phyloP scores from a whole-genome alignment of 1,140 invertebrate species.

The Spodoptera litura region DNA sequence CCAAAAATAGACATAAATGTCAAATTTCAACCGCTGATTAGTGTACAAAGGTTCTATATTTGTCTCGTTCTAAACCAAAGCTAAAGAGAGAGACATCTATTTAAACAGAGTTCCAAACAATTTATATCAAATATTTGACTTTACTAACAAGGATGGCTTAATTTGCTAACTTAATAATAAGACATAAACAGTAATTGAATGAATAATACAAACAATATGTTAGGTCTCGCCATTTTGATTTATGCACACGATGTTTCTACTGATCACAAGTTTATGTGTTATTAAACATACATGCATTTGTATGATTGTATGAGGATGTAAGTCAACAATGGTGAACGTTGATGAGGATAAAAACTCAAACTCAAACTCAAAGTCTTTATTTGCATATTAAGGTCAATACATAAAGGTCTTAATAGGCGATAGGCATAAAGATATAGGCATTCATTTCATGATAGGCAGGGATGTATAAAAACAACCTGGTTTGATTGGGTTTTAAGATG shows the following conservation, averaged over 20 bases:
- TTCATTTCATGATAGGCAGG: no score
- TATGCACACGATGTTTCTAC: conserved; percentile 3
- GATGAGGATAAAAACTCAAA: no score
- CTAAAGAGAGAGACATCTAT: not conserved
- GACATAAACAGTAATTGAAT: conserved; percentile 35
- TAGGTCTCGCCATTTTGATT: conserved; percentile 22
- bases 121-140: conserved; percentile 29
- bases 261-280: not conserved
- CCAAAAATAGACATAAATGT: no score
- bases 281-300: not conserved
- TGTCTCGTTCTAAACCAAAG: not conserved
- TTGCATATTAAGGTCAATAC: no score
- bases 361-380: no score
- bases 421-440: no score
- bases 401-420: no score
- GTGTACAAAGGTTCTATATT: not conserved
- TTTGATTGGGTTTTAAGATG: not conserved
- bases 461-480: not conserved
- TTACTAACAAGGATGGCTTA: conserved; percentile 29
- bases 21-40: no score
- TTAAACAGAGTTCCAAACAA: conserved; percentile 12
- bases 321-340: not conserved
- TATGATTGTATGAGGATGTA: not conserved
- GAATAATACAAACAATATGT: conserved; percentile 32
- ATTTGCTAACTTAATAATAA: conserved; percentile 36